Evolutionary conservation across 2,113 vertebrate genomes (phyloP).

Genomic region (Lanius collurio): DNA sequence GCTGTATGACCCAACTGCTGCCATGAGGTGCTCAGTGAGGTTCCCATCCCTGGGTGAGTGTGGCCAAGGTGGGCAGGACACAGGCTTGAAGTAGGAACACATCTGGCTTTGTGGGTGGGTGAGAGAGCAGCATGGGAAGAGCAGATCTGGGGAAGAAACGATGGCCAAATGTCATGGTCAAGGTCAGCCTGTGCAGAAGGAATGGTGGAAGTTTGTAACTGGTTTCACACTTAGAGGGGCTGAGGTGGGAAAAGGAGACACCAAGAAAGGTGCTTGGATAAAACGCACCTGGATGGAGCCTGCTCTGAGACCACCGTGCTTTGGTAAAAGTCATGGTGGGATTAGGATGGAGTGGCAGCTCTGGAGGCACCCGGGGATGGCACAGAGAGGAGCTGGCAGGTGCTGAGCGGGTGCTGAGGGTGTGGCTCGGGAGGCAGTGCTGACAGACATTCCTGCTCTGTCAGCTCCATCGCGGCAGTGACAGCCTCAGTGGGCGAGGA

Average conservation of each 20-base stretch:
- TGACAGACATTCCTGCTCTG: not conserved
- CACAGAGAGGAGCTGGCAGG: not conserved
- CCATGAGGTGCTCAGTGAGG: not conserved
- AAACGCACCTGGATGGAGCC: not conserved
- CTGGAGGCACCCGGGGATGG: not conserved
- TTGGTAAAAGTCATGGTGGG: not conserved
- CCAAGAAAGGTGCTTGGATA: not conserved
- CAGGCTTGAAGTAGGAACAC: not conserved
- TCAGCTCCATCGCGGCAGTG: not conserved
- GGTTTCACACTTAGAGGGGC: not conserved
- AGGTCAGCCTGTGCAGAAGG: not conserved
- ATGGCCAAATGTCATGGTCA: not conserved
- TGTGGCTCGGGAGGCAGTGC: constrained; percentile 24
- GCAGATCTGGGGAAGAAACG: not conserved
- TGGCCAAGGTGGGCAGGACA: not conserved
- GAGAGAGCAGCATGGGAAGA: not conserved
- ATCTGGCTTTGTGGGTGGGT: not conserved
- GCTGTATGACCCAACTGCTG: not conserved
- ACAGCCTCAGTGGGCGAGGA: constrained; percentile 24
- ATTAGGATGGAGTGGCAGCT: not conserved
- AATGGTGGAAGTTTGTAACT: not conserved
- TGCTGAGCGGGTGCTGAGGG: not conserved
- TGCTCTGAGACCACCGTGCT: not conserved
- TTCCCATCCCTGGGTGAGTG: not conserved
- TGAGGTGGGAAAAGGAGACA: not conserved